A percentile compares a stretch with the other conserved stretches of the same genome.
Conservation (phyloP, 2,113 vertebrate species). For the Australoheros scitulus region DNA sequence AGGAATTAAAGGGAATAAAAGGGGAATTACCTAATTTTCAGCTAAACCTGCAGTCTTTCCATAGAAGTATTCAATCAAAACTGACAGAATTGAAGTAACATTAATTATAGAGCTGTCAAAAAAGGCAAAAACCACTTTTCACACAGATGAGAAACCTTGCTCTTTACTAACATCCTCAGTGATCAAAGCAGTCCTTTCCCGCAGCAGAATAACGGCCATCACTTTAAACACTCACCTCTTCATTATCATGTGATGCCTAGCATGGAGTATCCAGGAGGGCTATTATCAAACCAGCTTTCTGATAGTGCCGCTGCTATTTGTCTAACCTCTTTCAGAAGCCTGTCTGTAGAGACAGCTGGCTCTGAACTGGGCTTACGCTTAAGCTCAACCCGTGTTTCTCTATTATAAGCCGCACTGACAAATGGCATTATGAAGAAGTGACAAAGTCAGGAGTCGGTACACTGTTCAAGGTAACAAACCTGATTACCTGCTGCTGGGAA, state of each 20-base stretch:
- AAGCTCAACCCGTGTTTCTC: not conserved
- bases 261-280: slow-evolving; percentile 50
- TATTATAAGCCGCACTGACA: not conserved
- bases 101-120: slow-evolving; percentile 25
- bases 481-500: not conserved
- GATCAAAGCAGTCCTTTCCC: slow-evolving; percentile 53
- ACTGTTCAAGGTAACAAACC: not conserved
- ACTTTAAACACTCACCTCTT: slow-evolving; percentile 61
- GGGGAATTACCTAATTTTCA: slow-evolving; percentile 4
- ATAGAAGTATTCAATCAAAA: slow-evolving; percentile 10
- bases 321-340: slow-evolving; percentile 46
- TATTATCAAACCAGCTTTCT: slow-evolving; percentile 43
- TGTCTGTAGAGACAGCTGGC: not conserved
- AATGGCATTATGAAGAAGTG: not conserved
- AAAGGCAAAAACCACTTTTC: slow-evolving; percentile 17
- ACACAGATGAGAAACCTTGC: slow-evolving; percentile 23
- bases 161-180: slow-evolving; percentile 33
- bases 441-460: not conserved
- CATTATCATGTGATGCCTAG: slow-evolving; percentile 61
- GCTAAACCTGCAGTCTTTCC: not conserved
- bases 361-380: slow-evolving; percentile 4
- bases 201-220: slow-evolving; percentile 52
- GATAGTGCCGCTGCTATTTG: slow-evolving; percentile 48
- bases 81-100: slow-evolving; percentile 2
- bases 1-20: slow-evolving; percentile 11